Base-by-base conservation (phyloP, 2,113 vertebrate species). In the Etheostoma cragini region DNA sequence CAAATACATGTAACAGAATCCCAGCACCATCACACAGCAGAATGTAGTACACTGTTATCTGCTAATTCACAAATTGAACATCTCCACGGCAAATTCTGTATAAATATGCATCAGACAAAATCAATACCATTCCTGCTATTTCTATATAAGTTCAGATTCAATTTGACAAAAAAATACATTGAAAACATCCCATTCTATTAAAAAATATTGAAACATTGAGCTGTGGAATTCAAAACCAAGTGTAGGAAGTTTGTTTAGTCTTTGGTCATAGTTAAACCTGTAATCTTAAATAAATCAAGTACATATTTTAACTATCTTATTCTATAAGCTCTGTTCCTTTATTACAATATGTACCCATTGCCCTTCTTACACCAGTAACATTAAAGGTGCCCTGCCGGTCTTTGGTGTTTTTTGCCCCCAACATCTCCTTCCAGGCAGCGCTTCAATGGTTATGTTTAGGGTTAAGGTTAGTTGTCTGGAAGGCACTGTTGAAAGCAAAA, bases 171-270 rank as follows among this genome's bases (percentile, higher is more conserved):
- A 22, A 60, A 6, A 64, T 0, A 21, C 21, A 45, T 33, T 42
- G 17, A 49, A 67, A 70, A 73, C 14, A 56, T 0, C 0, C 16
- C 13, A 22, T n/a, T 80, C 71, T 72, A 78, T 70, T 82, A 22
- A 50, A 76, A 67, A 6, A 11, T 7, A 11, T 7, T 64, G 5
- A 16, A 79, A 61, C 42, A 72, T 21, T 35, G 26, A 78, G 45
- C 22, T 46, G 21, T 21, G 5, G 50, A 73, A 74, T 21, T 33
- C 12, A 56, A 35, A 81, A 67, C 0, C 0, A 1, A 17, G 3
- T 38, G 17, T 24, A 47, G 21, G 15, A 84, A 0, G 46, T 30
- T 24, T 17, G 12, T 38, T 69, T 56, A 3, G 42, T 75, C 15
- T 61, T 47, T 65, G 47, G 33, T 64, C 3, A 8, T 38, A 57